Base-by-base conservation (phyloP, 2,797 vertebrate genomes). In the Melopsittacus undulatus region DNA sequence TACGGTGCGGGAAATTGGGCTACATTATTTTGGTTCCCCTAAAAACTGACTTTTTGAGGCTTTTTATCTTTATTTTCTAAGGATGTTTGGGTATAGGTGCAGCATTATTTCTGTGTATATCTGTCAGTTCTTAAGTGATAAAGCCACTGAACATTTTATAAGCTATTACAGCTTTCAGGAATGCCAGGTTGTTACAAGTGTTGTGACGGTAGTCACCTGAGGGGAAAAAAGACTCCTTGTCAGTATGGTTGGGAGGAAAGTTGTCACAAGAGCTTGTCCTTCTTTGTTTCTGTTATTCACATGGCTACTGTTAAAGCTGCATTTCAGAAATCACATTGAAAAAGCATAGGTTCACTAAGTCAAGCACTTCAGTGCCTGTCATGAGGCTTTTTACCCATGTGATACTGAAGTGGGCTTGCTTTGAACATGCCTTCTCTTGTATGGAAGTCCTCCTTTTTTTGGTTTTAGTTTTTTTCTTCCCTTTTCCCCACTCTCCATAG, bases 41-140 rank as follows among this genome's bases (percentile, higher is more conserved):
- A 56, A n/a, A n/a, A 79, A 42, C 14, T 4, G 20, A 43, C 5
- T 13, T 10, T 34, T 57, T 48, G 16, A 62, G 19, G 8, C 4
- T 63, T 87, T 87, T 87, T 29, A 56, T 36, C 34, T 85, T 80
- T 64, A 10, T 75, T 75, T 94, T 64, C 38, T 36, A 3, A 52
- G 22, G 38, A 38, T 79, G 19, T 78, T 64, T 72, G 49, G 11
- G 23, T 14, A 5, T 48, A 17, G 0, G 0, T 22, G 13, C 5
- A 10, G 43, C 14, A 7, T 66, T 72, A 15, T 2, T 7, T 18
- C 26, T 21, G 13, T 5, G 4, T 13, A 13, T 29, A 19, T 45
- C 64, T 48, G 30, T n/a, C 29, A 17, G 23, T 56, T 74, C 29
- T 45, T 67, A n/a, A 64, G 13, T 49, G 52, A 22, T 34, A 61